phyloP scores from a whole-genome alignment of 2,113 vertebrate species.

The Dasyurus viverrinus region DNA sequence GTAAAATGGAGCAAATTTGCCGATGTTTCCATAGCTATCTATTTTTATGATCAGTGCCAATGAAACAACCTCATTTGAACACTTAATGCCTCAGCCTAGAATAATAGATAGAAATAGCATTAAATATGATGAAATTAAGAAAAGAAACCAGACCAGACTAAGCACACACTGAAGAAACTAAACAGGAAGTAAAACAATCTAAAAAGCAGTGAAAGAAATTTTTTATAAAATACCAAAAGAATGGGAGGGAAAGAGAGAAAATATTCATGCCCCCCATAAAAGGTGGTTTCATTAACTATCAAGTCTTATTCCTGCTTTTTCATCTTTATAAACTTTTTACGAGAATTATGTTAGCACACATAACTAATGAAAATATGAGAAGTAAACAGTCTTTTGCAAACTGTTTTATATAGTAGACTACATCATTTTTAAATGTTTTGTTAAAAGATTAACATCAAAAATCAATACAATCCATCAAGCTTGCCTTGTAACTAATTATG shows the following conservation, averaged over 20 bases:
- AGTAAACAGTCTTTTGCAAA: not conserved
- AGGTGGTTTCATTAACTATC: not conserved
- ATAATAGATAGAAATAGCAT: not conserved
- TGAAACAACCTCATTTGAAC: not conserved
- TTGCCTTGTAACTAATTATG: not conserved
- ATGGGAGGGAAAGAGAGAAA: not conserved
- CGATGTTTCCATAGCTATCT: not conserved
- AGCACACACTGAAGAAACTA: not conserved
- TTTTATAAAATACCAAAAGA: not conserved
- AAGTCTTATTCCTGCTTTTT: not conserved
- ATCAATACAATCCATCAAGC: not conserved
- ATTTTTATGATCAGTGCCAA: not conserved
- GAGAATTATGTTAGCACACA: not conserved
- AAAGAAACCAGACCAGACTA: not conserved
- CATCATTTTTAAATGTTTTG: not conserved
- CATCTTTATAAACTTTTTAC: not conserved
- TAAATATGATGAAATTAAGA: not conserved
- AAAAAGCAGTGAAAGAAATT: not conserved
- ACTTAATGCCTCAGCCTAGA: not conserved
- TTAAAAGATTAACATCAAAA: not conserved
- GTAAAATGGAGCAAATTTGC: not conserved
- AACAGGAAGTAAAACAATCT: not conserved
- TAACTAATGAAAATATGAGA: not conserved
- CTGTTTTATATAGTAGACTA: not conserved
- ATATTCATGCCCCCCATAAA: not conserved